Percentiles rank a stretch among this genome's conserved stretches.
Evolutionary conservation across 2,888 invertebrate genomes (phyloP).

Genomic region (Ellobium chinense): DNA sequence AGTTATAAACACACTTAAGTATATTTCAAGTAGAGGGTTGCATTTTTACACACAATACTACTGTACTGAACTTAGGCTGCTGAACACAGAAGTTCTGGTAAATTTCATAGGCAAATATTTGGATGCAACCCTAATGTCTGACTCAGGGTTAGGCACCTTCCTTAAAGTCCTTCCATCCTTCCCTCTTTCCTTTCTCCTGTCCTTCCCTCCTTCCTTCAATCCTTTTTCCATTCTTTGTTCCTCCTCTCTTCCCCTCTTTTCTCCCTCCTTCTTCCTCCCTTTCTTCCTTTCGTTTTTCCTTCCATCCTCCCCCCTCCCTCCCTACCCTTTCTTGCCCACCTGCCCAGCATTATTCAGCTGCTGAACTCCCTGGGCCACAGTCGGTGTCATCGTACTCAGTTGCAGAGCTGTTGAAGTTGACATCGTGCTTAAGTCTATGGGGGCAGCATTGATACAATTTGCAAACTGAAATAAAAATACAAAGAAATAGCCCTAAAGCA

Average conservation of each 20-base stretch:
- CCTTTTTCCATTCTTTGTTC: background rate
- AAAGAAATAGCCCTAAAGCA: too few species aligned
- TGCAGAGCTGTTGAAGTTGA: slow-evolving; percentile 21
- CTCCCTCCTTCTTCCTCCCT: background rate
- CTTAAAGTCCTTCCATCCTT: background rate
- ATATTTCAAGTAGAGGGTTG: too few species aligned
- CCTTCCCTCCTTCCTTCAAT: background rate
- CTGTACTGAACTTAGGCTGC: too few species aligned
- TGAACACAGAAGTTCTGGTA: too few species aligned
- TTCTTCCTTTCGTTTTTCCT: background rate
- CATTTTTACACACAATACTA: too few species aligned
- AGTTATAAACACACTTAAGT: too few species aligned
- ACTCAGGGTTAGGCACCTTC: background rate
- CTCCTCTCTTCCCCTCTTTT: background rate
- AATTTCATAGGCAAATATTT: too few species aligned
- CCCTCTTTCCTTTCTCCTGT: background rate
- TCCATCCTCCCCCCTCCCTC: background rate
- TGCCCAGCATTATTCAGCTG: background rate
- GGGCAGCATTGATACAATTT: slow-evolving; percentile 27
- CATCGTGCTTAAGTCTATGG: slow-evolving; percentile 38
- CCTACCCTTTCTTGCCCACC: background rate
- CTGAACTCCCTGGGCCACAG: background rate
- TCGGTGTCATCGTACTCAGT: background rate
- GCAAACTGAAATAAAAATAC: too few species aligned
- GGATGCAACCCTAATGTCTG: too few species aligned